phyloP scores from a whole-genome alignment of 1,140 invertebrate species.

The Pomacea maculata region DNA sequence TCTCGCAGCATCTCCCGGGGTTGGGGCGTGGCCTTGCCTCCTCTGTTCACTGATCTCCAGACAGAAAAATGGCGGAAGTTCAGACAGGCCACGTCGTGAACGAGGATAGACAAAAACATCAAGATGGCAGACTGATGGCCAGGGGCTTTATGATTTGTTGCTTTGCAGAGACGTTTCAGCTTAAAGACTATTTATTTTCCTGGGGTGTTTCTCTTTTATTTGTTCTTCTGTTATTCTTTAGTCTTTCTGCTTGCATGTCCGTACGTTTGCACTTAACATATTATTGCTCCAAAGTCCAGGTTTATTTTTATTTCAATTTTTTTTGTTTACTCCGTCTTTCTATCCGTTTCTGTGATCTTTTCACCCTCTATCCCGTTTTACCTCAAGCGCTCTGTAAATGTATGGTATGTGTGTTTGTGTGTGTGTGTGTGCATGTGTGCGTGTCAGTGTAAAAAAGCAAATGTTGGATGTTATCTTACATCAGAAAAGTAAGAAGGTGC shows the following conservation, averaged over 20 bases:
- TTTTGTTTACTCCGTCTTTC: background rate
- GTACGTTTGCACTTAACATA: too few species aligned
- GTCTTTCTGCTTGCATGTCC: background rate
- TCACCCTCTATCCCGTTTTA: background rate
- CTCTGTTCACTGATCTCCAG: background rate
- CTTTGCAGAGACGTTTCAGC: background rate
- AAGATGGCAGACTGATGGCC: too few species aligned
- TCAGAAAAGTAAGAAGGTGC: background rate
- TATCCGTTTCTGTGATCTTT: background rate
- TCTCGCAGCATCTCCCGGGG: too few species aligned
- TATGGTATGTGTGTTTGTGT: constrained; percentile 1
- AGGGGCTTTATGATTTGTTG: too few species aligned
- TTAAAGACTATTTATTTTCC: background rate
- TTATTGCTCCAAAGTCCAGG: background rate
- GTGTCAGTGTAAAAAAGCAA: background rate
- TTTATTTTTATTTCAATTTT: background rate
- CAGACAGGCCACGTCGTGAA: background rate
- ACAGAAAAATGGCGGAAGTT: background rate
- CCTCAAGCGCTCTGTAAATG: background rate
- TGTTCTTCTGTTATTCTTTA: background rate
- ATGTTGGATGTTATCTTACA: background rate
- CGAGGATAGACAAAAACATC: background rate
- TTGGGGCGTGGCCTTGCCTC: background rate
- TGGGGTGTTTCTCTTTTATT: background rate
- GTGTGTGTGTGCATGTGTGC: constrained; percentile 10